Evolutionary conservation across 2,113 vertebrate species (phyloP), one percentile per base, ranked within the genome.

Genomic region (Collichthys lucidus): DNA sequence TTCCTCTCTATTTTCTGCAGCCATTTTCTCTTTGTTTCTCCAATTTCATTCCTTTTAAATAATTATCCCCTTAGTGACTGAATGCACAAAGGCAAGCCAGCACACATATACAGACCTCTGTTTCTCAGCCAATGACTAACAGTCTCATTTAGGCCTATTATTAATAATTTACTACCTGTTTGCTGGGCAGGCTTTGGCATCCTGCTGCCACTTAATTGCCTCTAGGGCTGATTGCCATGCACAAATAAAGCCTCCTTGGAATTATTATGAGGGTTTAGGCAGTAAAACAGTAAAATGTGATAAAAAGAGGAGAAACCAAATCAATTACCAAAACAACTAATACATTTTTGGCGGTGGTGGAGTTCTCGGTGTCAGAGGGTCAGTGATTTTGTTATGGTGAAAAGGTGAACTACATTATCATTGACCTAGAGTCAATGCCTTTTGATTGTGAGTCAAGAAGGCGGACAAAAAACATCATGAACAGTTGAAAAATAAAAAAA

Each of bases 121-220:
- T 47, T 26, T 87, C 31, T 29, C 29, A 64, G 71, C 70, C 68
- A 85, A 57, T 88, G 77, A 74, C 64, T 63, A 87, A 84, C 69
- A 69, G 62, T 74, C 77, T 86, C 73, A 86, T 90, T 87, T 83
- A 79, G 84, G 49, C 24, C 53, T 60, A 44, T 85, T 82, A 85
- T 91, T 74, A 88, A 74, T 89, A 72, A 87, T 90, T 86, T 59
- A 85, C 53, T 49, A 71, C 56, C 55, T 78, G 71, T 86, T 90
- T 87, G 66, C 84, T 4, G 8, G 78, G 49, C 47, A 52, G 35
- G 40, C 72, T 26, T 63, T 77, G 76, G 78, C 78, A 86, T 81
- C 88, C 86, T 68, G 56, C 66, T 78, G 79, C 61, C 77, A 70
- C 47, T 69, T 68, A 87, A 90, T 80, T 82, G 52, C 60, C 17